phyloP scores from a whole-genome alignment of 2,888 invertebrate species.

The Tiphia femorata region DNA sequence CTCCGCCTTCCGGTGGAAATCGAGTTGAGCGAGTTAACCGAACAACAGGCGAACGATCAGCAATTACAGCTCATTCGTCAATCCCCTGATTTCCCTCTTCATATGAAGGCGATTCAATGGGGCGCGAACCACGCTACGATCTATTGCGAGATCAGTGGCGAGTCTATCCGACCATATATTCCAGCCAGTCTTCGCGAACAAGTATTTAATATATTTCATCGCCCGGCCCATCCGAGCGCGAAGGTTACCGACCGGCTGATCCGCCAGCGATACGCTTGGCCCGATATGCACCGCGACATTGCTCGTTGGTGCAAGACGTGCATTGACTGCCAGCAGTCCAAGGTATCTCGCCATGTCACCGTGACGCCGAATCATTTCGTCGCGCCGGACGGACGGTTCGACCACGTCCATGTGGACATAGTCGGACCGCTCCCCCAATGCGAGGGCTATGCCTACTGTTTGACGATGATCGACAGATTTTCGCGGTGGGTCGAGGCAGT shows the following conservation, averaged over 20 bases:
- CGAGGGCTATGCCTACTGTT: neutral
- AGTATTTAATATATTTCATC: neutral
- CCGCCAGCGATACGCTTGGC: neutral
- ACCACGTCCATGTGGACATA: too few relatives aligned
- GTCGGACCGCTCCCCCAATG: too few relatives aligned
- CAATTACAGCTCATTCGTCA: neutral
- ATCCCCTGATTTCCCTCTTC: neutral
- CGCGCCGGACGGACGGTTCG: too few relatives aligned
- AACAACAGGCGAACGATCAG: neutral
- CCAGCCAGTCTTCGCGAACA: slow-evolving; percentile 2
- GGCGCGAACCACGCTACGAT: neutral
- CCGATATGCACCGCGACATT: slow-evolving; percentile 7
- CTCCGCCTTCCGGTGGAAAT: neutral
- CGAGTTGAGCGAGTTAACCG: neutral
- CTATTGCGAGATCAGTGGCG: neutral
- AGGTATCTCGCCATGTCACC: too few relatives aligned
- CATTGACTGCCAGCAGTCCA: neutral
- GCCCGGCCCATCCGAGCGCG: neutral
- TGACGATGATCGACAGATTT: slow-evolving; percentile 2
- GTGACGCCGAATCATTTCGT: too few relatives aligned
- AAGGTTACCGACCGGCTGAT: neutral
- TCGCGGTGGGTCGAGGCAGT: slow-evolving; percentile 2
- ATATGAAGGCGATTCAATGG: neutral
- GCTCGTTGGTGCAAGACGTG: neutral
- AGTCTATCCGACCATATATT: neutral